Evolutionary conservation across 2,888 invertebrate genomes (phyloP), one percentile per base, ranked within the genome.

Genomic region (Brachynemurus nebulosus): DNA sequence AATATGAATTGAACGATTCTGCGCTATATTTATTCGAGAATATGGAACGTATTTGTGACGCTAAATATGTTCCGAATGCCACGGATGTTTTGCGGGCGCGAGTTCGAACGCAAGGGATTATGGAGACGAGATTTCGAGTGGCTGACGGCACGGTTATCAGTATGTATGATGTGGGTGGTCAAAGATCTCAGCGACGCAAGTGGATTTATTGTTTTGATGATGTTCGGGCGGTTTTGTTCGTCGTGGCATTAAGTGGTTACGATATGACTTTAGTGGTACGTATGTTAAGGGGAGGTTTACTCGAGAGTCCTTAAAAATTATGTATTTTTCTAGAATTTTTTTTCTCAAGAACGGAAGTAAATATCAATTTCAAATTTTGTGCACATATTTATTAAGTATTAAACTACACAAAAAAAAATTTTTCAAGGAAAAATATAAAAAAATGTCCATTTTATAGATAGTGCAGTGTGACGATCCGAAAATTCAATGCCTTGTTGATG

Each of bases 181-280:
- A 77, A 56, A 61, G 77, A 55, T 76, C 76, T 47, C 76, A 78
- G 58, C 58, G 78, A 36, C 62, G 73, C 44, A 78, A 78, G 57
- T 78, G 78, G 78, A 77, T 78, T 52, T 75, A 76, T 55, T 77
- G 76, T 58, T 78, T 78, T 58, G 76, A 77, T 56, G 75, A 77
- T 58, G 76, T 77, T 2, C 64, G 70, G 52, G 74, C 76, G 14
- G 71, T 78, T 2, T 57, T 78, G 35, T 78, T 75, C 62, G 77
- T 78, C 14, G 74, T 74, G 12, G 74, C 78, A 1, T 61, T 78
- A 7, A 78, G 77, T 59, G 75, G 76, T 35, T 78, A 77, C 54
- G 78, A 78, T 55, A 77, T 78, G 76, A 75, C 74, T 4, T 59
- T 77, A 35, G 61, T 71, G 53, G 68, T 69, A 57, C 58, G 60